phyloP scores from a whole-genome alignment of 2,888 invertebrate species.

The Matsumyia berberina region DNA sequence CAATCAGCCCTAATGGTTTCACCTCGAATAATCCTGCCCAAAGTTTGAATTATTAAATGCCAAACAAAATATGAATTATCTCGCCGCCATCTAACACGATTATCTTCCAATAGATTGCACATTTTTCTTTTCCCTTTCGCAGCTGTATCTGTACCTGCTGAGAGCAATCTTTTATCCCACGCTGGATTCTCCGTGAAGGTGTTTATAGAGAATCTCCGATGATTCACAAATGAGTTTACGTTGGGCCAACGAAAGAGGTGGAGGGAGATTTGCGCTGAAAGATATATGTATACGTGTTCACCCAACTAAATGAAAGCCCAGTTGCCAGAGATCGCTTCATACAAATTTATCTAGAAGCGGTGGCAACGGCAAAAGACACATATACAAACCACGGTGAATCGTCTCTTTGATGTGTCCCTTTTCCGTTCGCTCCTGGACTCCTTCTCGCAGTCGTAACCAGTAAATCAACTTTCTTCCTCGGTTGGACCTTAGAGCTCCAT shows the following conservation, averaged over 20 bases:
- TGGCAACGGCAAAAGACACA: background rate
- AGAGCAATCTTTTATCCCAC: slow-evolving; percentile 18
- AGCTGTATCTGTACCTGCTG: background rate
- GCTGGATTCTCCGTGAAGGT: slow-evolving; percentile 10
- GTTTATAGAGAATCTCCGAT: slow-evolving; percentile 38
- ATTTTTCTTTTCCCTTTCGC: background rate
- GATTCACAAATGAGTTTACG: slow-evolving; percentile 31
- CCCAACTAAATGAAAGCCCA: slow-evolving; percentile 20
- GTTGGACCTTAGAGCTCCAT: slow-evolving; percentile 31
- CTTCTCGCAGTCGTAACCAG: slow-evolving; percentile 4
- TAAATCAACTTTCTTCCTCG: slow-evolving; percentile 52
- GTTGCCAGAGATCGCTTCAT: slow-evolving; percentile 21
- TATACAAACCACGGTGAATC: background rate
- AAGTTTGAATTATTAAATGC: slow-evolving; percentile 33
- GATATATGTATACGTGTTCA: slow-evolving; percentile 15
- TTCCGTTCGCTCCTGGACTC: background rate
- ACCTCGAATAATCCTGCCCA: slow-evolving; percentile 14
- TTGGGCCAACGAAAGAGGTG: background rate
- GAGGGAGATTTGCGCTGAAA: background rate
- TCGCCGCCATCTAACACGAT: slow-evolving; percentile 7
- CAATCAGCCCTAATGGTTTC: slow-evolving; percentile 26
- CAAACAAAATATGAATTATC: slow-evolving; percentile 37
- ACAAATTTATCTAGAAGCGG: background rate
- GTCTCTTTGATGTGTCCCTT: slow-evolving; percentile 33
- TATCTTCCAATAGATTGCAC: slow-evolving; percentile 6